A percentile compares a stretch with the other conserved stretches of the same genome.
These are phyloP conservation scores for Pica pica DNA, from an alignment of 2,113 vertebrate species.

Conservation along the genomic window DNA sequence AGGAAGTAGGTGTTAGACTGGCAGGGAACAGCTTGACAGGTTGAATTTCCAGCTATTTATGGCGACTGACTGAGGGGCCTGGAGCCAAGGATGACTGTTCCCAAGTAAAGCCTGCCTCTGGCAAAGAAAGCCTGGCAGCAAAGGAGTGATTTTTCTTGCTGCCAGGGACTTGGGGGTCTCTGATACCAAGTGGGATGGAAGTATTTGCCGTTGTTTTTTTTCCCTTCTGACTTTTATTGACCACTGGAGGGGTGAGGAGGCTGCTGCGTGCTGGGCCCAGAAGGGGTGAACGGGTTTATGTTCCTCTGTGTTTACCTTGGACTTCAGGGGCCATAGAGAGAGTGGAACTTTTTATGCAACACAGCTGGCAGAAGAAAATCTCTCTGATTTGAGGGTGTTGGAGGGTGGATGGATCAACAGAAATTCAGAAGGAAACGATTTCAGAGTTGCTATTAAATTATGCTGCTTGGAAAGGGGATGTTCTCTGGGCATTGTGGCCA, in stretches of 20 bases:
- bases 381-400: neutral
- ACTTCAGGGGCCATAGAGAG: neutral
- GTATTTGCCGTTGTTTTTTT: neutral
- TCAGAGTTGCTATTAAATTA: neutral
- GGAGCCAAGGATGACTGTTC: neutral
- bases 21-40: constrained; percentile 35
- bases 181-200: neutral
- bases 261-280: neutral
- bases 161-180: neutral
- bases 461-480: neutral
- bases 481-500: neutral
- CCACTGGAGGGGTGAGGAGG: neutral
- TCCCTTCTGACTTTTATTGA: neutral
- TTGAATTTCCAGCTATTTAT: constrained; percentile 39
- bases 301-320: constrained; percentile 4
- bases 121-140: neutral
- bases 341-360: neutral
- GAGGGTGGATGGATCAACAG: neutral
- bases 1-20: constrained; percentile 38
- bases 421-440: neutral
- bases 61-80: neutral
- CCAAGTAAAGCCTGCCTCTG: neutral
- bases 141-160: neutral
- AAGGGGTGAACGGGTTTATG: neutral
- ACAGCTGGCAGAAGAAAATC: neutral